Conservation (phyloP, 2,113 vertebrate genomes). For the Heloderma charlesbogerti region DNA sequence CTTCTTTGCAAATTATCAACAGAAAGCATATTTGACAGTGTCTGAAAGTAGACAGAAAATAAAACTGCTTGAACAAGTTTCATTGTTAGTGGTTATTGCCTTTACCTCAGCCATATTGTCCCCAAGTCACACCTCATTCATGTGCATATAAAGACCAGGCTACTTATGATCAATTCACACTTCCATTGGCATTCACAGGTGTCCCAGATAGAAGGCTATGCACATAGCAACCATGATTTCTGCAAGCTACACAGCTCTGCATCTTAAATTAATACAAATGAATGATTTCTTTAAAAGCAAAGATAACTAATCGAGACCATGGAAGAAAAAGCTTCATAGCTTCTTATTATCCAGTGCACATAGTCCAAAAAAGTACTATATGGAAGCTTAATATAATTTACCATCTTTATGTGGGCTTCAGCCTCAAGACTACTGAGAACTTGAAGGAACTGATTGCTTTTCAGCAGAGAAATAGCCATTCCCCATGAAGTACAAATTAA, state of each 20-base stretch:
- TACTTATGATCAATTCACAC: conserved; percentile 17
- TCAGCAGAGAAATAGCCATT: conserved; percentile 42
- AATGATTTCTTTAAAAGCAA: conserved; percentile 49
- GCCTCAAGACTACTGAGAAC: conserved; percentile 21
- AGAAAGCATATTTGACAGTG: not conserved
- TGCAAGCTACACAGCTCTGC: no score
- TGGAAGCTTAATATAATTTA: conserved; percentile 40
- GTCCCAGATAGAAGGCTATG: not conserved
- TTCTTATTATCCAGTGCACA: conserved; percentile 60
- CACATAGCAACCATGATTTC: not conserved
- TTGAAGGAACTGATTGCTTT: conserved; percentile 33
- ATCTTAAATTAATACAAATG: not conserved
- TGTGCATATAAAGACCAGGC: conserved; percentile 40
- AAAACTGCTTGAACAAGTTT: not conserved
- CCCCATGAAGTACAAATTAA: conserved; percentile 44
- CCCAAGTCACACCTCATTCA: conserved; percentile 51
- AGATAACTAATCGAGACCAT: conserved; percentile 44
- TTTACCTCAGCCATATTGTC: not conserved
- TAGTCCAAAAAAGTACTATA: conserved; percentile 41
- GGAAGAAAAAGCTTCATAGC: conserved; percentile 58
- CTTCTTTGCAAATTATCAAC: not conserved
- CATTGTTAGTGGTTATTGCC: conserved; percentile 6
- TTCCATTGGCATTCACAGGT: not conserved
- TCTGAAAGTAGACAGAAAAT: not conserved
- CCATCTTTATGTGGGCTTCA: conserved; percentile 47